phyloP scores from a whole-genome alignment of 2,113 vertebrate species.

The Rhinopomastus cyanomelas region DNA sequence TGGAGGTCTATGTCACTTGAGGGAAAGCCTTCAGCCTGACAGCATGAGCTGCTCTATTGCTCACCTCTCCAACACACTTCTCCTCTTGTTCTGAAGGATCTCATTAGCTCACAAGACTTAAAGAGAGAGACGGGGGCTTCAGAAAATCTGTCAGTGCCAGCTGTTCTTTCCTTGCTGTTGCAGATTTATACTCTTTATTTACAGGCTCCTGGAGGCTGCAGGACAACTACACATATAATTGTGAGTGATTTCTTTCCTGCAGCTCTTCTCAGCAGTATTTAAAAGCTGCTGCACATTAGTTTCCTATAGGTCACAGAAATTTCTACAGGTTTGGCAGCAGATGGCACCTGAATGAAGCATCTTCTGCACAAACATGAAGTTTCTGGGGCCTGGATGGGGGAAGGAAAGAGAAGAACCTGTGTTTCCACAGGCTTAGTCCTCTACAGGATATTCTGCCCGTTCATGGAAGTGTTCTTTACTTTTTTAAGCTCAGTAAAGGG shows the following conservation, averaged over 20 bases:
- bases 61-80: not conserved
- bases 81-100: not conserved
- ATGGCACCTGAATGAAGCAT: conserved; percentile 12
- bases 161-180: not conserved
- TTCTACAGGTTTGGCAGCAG: conserved; percentile 58
- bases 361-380: not conserved
- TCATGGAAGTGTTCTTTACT: not conserved
- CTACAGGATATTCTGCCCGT: not conserved
- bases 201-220: not conserved
- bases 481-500: not conserved
- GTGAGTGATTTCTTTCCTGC: conserved; percentile 45
- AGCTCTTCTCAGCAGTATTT: conserved; percentile 31
- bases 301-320: conserved; percentile 30
- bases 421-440: not conserved
- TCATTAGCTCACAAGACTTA: not conserved
- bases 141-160: not conserved
- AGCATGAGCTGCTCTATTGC: not conserved
- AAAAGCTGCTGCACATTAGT: not conserved
- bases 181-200: conserved; percentile 11
- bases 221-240: conserved; percentile 15
- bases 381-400: not conserved
- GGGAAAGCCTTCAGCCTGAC: not conserved
- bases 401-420: not conserved
- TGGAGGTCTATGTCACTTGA: not conserved
- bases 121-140: not conserved